Evolutionary conservation across 2,888 invertebrate species (phyloP).

Genomic region (Bugula neritina): DNA sequence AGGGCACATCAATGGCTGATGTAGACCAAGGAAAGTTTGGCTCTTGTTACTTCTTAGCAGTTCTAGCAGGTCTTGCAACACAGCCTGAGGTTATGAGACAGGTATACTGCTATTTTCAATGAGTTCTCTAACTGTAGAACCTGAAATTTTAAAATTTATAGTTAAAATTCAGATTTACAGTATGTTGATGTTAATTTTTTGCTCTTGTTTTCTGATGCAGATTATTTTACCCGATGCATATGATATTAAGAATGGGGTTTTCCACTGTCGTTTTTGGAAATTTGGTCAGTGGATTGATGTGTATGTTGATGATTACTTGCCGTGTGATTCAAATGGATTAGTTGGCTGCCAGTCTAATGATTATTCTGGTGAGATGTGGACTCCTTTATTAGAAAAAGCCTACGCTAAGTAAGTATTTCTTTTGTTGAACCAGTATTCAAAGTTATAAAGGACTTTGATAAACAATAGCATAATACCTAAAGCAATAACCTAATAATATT

Average conservation of each 20-base stretch:
- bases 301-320: constrained; percentile 43
- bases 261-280: constrained; percentile 44
- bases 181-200: too few relatives aligned
- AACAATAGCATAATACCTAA: too few relatives aligned
- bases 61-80: constrained; percentile 38
- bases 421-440: too few relatives aligned
- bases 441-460: too few relatives aligned
- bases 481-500: too few relatives aligned
- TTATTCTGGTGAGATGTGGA: constrained; percentile 45
- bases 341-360: constrained; percentile 43
- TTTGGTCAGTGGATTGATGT: constrained; percentile 46
- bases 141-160: too few relatives aligned
- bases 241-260: constrained; percentile 37
- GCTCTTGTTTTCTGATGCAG: too few relatives aligned
- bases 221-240: constrained; percentile 36
- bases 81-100: constrained; percentile 34
- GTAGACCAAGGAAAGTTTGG: constrained; percentile 45
- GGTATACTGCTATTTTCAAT: too few relatives aligned
- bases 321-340: constrained; percentile 35
- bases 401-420: constrained; percentile 43
- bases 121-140: too few relatives aligned
- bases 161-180: too few relatives aligned
- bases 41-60: constrained; percentile 46
- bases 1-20: constrained; percentile 42
- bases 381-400: constrained; percentile 45